Evolutionary conservation across 2,888 invertebrate genomes (phyloP).

Genomic region (Cosmopolites sordidus): DNA sequence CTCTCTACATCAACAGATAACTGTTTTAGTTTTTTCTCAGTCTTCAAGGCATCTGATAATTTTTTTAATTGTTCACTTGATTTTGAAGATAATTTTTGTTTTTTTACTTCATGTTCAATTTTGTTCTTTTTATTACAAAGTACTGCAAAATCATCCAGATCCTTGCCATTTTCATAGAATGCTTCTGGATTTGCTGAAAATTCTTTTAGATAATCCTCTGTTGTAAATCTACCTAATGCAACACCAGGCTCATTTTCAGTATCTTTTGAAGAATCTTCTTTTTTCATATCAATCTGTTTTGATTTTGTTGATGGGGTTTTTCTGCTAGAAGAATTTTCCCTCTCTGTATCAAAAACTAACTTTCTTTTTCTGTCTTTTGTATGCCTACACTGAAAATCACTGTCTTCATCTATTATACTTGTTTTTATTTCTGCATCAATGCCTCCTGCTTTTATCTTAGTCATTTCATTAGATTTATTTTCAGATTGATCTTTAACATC

Average conservation of each 20-base stretch:
- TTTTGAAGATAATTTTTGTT: background rate
- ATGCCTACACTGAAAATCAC: too few species aligned
- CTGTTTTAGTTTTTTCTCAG: background rate
- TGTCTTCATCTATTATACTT: too few species aligned
- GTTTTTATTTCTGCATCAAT: too few species aligned
- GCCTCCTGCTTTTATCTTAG: too few species aligned
- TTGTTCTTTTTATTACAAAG: background rate
- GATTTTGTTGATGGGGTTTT: too few species aligned
- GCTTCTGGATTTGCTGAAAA: slow-evolving; percentile 8
- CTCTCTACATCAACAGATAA: background rate
- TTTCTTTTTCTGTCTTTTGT: too few species aligned
- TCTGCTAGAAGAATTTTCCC: too few species aligned
- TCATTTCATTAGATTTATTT: too few species aligned
- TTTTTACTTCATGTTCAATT: too few species aligned
- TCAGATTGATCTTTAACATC: too few species aligned
- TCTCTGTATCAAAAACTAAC: too few species aligned
- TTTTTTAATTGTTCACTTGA: background rate
- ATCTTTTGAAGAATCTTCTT: background rate
- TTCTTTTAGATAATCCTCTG: slow-evolving; percentile 19
- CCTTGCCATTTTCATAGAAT: slow-evolving; percentile 2
- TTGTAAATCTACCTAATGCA: slow-evolving; percentile 14
- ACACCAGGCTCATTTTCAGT: background rate
- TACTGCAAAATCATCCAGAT: slow-evolving; percentile 2
- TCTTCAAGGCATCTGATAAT: background rate
- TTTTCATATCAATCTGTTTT: background rate